Conservation (phyloP, 2,888 invertebrate genomes). For the Lepidonotus clava region DNA sequence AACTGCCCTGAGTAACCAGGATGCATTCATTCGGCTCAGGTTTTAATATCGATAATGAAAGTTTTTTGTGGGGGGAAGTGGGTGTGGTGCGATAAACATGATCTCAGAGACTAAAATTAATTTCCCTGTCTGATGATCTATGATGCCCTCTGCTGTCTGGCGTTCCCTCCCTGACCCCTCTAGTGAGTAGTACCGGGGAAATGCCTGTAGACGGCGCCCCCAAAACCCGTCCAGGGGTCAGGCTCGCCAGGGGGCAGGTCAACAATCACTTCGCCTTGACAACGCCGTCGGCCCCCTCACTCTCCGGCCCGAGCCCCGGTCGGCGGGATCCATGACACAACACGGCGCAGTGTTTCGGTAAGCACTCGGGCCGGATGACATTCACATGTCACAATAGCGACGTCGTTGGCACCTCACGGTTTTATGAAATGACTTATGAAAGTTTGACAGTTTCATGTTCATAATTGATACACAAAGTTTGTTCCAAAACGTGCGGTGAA, state of each 20-base stretch:
- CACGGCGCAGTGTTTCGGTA: not conserved
- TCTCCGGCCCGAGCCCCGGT: no score
- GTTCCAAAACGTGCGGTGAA: no score
- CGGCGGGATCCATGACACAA: not conserved
- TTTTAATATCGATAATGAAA: no score
- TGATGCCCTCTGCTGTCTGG: no score
- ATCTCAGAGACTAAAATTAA: not conserved
- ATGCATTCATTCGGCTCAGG: no score
- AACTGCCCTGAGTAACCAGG: no score
- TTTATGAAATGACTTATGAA: no score
- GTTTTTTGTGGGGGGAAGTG: not conserved
- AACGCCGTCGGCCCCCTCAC: not conserved
- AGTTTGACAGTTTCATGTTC: no score
- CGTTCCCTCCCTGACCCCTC: not conserved
- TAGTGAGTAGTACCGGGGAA: not conserved
- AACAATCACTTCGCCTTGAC: constrained; percentile 27
- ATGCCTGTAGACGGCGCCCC: not conserved
- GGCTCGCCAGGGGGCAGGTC: constrained; percentile 35
- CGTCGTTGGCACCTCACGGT: no score
- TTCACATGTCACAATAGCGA: not conserved
- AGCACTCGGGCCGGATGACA: not conserved
- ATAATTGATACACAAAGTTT: no score
- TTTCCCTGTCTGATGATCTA: not conserved
- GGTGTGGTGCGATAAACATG: not conserved
- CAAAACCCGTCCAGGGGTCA: not conserved